phyloP scores from a whole-genome alignment of 2,797 vertebrate genomes.

The Erpetoichthys calabaricus region DNA sequence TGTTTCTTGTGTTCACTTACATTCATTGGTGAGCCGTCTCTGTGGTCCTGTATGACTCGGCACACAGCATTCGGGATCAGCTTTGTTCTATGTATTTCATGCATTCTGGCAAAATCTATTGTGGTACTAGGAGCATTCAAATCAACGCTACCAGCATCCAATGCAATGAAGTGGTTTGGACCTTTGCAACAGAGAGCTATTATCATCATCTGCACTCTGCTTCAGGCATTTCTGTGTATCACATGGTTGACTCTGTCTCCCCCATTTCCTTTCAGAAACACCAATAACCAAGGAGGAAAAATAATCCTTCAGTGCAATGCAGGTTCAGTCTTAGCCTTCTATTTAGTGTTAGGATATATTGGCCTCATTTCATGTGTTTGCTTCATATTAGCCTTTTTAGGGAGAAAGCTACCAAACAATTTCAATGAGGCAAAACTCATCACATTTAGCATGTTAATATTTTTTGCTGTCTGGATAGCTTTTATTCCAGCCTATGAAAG shows the following conservation, averaged over 20 bases:
- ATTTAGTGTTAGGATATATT: slow-evolving; percentile 49
- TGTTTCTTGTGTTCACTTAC: slow-evolving; percentile 49
- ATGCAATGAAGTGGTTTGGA: slow-evolving; percentile 34
- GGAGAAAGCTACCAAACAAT: slow-evolving; percentile 45
- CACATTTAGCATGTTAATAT: slow-evolving; percentile 57
- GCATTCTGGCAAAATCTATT: slow-evolving; percentile 50
- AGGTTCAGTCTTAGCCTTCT: slow-evolving; percentile 48
- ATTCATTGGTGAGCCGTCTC: slow-evolving; percentile 44
- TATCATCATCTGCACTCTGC: slow-evolving; percentile 36
- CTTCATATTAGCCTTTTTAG: slow-evolving; percentile 46
- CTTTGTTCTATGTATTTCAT: slow-evolving; percentile 53
- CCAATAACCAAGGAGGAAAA: slow-evolving; percentile 38
- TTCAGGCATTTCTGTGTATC: slow-evolving; percentile 42
- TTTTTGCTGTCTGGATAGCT: slow-evolving; percentile 52
- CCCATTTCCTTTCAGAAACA: slow-evolving; percentile 44
- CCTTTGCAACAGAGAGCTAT: slow-evolving; percentile 39
- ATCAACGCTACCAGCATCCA: slow-evolving; percentile 26
- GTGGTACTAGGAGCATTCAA: slow-evolving; percentile 49
- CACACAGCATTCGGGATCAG: slow-evolving; percentile 48
- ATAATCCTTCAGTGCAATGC: slow-evolving; percentile 53
- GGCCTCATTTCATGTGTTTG: slow-evolving; percentile 47
- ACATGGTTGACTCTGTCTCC: slow-evolving; percentile 37
- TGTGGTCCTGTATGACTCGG: slow-evolving; percentile 39
- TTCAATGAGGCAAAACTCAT: slow-evolving; percentile 59
- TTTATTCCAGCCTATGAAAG: slow-evolving; percentile 54